These are phyloP conservation scores for Pelvicachromis taeniatus DNA, from an alignment of 2,113 vertebrate genomes.

Conservation along the genomic window DNA sequence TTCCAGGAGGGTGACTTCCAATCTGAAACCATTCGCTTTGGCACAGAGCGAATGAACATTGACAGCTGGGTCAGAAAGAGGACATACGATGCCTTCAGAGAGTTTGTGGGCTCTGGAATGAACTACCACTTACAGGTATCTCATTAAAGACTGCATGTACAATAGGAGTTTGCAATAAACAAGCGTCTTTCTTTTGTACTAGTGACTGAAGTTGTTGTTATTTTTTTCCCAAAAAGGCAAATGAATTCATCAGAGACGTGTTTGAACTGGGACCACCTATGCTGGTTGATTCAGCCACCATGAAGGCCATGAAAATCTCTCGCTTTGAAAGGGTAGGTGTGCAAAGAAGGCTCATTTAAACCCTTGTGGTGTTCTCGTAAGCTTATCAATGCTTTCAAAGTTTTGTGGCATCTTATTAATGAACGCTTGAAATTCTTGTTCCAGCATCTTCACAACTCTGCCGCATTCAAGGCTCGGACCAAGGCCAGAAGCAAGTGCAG, in stretches of 20 bases:
- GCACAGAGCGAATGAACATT: conserved; percentile 93
- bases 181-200: neutral
- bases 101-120: conserved; percentile 92
- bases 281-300: conserved; percentile 85
- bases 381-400: neutral
- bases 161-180: neutral
- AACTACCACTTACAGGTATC: conserved; percentile 95
- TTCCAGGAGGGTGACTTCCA: conserved; percentile 88
- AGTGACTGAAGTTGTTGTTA: neutral
- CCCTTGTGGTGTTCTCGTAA: neutral
- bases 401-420: neutral
- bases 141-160: neutral
- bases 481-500: conserved; percentile 96
- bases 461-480: conserved; percentile 95
- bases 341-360: neutral
- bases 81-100: conserved; percentile 89
- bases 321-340: conserved; percentile 88
- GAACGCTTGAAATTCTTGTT: neutral
- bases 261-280: conserved; percentile 95
- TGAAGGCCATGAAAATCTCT: conserved; percentile 94
- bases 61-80: conserved; percentile 96
- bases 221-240: conserved; percentile 73
- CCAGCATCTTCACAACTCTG: conserved; percentile 96
- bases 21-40: conserved; percentile 91
- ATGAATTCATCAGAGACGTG: conserved; percentile 94